These are phyloP conservation scores for Bellardia pandia DNA, from an alignment of 2,888 invertebrate species.

Conservation along the genomic window DNA sequence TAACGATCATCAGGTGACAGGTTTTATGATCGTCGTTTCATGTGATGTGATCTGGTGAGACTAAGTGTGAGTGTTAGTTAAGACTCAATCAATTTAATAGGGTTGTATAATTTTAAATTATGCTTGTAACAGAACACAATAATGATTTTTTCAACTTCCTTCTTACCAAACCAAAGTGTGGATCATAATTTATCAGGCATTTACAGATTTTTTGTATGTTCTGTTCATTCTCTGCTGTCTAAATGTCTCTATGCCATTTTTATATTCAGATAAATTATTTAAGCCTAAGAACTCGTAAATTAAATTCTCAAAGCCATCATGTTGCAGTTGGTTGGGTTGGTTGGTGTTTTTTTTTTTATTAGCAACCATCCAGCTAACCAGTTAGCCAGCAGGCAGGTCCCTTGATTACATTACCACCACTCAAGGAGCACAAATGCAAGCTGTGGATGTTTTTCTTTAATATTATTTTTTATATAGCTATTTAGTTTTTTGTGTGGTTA, in stretches of 20 bases:
- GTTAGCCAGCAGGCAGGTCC: slow-evolving; percentile 64
- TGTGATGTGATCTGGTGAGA: neutral
- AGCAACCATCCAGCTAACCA: slow-evolving; percentile 42
- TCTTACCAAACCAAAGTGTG: slow-evolving; percentile 43
- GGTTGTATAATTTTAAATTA: slow-evolving; percentile 36
- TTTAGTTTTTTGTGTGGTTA: slow-evolving; percentile 45
- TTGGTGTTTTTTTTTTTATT: slow-evolving; percentile 4
- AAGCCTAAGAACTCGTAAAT: slow-evolving; percentile 69
- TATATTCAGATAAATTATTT: slow-evolving; percentile 59
- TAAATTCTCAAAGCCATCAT: slow-evolving; percentile 68
- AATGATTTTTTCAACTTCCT: slow-evolving; percentile 22
- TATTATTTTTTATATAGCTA: neutral
- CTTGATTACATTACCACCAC: slow-evolving; percentile 69
- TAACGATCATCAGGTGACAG: slow-evolving; percentile 29
- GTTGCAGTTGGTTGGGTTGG: slow-evolving; percentile 16
- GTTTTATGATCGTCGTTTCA: slow-evolving; percentile 2
- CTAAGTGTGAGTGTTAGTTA: neutral
- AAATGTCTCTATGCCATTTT: slow-evolving; percentile 43
- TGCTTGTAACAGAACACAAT: slow-evolving; percentile 15
- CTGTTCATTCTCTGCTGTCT: neutral
- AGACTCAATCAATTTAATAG: slow-evolving; percentile 40
- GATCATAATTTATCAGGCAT: slow-evolving; percentile 59
- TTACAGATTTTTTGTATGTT: slow-evolving; percentile 22
- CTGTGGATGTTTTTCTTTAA: slow-evolving; percentile 43
- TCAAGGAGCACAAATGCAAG: slow-evolving; percentile 53